Base-by-base conservation (phyloP, 2,888 invertebrate species). In the Rhagium mordax region DNA sequence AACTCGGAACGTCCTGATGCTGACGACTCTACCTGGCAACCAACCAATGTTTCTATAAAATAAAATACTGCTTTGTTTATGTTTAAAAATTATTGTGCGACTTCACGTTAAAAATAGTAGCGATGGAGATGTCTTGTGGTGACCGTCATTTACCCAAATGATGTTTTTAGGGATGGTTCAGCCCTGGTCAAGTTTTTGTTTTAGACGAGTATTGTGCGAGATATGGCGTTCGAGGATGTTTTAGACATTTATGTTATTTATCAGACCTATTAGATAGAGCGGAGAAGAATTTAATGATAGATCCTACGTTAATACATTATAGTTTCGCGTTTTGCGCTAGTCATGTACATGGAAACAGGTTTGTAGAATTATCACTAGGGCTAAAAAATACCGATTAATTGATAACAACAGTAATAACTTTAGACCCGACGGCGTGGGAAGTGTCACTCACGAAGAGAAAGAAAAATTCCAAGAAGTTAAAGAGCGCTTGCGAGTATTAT, bases 261-360 rank as follows among this genome's bases (percentile, higher is more conserved):
- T 94, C 95, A 77, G 99, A 99, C 88, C 91, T 99, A 61, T 90
- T 99, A 81, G 98, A 98, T 86, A 93, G 97, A 76, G 97, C 98
- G 0, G 98, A 99, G 88, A 96, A 96, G 84, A 90, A 90, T 75
- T 92, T 96, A 82, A 96, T 99, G 91, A 98, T 99, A 76, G 99
- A 99, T 89, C 99, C 99, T 0, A 99, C 98, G 0, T 91, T 99
- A 75, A 98, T 99, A 87, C 99, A 99, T 89, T 99, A 97, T 89
- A 98, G 98, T 84, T 99, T 99, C 89, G 99, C 99, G 57, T 99
- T 98, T 90, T 99, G 99, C 89, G 99, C 99, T 68, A 98, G 97
- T 83, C 99, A 99, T 89, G 99, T 99, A 8, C 98, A 99, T 87
- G 99, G 99, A 79, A 99, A 99, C 91, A 95, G 97, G 97, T 97